phyloP scores from a whole-genome alignment of 35 echinoderm and acorn worm genomes.

The Anneissia japonica region DNA sequence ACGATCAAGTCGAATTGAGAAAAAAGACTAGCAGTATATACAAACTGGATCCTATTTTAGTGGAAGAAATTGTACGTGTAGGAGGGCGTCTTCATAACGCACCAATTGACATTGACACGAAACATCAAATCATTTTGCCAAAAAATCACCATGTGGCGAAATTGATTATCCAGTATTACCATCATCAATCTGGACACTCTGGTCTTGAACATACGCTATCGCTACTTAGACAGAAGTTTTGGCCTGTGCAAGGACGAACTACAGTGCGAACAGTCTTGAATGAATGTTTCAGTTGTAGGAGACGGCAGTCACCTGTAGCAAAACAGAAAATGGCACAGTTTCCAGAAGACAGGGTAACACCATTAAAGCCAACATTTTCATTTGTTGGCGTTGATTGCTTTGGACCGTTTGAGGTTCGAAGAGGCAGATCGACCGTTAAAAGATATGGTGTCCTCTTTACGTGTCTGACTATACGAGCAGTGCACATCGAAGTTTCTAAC shows the following conservation, averaged over 20 bases:
- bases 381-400: constrained; percentile 42
- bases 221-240: neutral
- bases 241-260: neutral
- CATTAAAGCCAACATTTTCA: constrained; percentile 14
- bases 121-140: neutral
- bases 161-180: neutral
- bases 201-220: neutral
- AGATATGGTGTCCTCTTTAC: constrained; percentile 54
- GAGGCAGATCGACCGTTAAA: constrained; percentile 21
- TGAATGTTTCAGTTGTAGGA: neutral
- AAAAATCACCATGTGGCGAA: neutral
- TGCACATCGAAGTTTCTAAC: constrained; percentile 19
- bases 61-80: neutral
- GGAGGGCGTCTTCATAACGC: neutral
- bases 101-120: neutral
- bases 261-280: neutral
- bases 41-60: too few relatives aligned
- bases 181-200: neutral
- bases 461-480: constrained; percentile 40
- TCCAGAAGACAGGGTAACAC: constrained; percentile 29
- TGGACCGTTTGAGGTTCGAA: constrained; percentile 32
- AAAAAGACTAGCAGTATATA: too few relatives aligned
- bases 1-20: neutral
- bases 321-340: constrained; percentile 42
- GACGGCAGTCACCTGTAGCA: neutral